These are phyloP conservation scores for Alosa alosa DNA, from an alignment of 2,113 vertebrate species.

Conservation along the genomic window DNA sequence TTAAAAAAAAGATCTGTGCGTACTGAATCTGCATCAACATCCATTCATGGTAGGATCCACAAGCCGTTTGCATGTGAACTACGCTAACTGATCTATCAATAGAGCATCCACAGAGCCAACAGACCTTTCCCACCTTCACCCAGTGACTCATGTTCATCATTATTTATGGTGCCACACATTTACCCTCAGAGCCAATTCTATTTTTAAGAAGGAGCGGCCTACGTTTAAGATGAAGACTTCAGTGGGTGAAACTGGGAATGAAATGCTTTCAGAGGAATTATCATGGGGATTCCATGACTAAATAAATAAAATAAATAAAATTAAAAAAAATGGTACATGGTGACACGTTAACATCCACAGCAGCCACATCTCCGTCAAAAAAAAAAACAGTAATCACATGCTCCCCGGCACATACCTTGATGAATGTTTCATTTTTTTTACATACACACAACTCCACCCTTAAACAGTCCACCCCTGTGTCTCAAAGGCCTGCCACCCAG, in stretches of 20 bases:
- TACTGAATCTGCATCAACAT: background rate
- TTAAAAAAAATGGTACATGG: too few species aligned
- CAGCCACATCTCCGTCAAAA: too few species aligned
- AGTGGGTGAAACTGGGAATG: background rate
- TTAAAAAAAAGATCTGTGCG: background rate
- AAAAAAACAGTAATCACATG: too few species aligned
- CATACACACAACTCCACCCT: background rate
- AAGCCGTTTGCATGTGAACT: background rate
- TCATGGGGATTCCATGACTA: background rate
- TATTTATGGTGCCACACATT: background rate
- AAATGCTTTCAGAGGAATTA: background rate
- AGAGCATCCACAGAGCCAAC: background rate
- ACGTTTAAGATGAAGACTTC: background rate
- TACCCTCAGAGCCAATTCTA: background rate
- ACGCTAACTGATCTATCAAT: background rate
- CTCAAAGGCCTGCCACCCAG: background rate
- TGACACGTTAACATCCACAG: too few species aligned
- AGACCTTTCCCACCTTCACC: background rate
- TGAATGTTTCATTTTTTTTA: too few species aligned
- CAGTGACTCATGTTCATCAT: background rate
- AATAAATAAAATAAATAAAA: too few species aligned
- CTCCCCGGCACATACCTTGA: too few species aligned
- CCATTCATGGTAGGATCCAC: background rate
- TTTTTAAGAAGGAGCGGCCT: background rate
- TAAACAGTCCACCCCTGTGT: background rate